phyloP scores from a whole-genome alignment of 2,888 invertebrate genomes.

The Parnassius glacialis region DNA sequence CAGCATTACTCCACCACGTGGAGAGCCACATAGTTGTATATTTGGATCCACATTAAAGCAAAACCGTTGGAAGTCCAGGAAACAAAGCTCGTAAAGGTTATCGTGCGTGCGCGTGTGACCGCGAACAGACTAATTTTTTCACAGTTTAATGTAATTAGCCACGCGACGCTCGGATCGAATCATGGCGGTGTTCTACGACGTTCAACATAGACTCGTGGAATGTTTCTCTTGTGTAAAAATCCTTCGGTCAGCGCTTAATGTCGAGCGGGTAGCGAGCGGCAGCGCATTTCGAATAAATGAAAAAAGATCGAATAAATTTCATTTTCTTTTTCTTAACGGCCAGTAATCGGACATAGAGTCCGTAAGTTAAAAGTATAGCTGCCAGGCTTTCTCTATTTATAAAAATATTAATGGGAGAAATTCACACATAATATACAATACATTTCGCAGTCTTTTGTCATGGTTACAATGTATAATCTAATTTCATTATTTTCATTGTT shows the following conservation, averaged over 20 bases:
- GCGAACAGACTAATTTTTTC: slow-evolving; percentile 64
- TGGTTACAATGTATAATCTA: too few species aligned
- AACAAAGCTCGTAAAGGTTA: slow-evolving; percentile 31
- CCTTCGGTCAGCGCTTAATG: not conserved
- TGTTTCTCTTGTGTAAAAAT: slow-evolving; percentile 25
- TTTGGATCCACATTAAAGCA: not conserved
- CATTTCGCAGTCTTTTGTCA: too few species aligned
- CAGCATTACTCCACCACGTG: too few species aligned
- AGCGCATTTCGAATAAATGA: not conserved
- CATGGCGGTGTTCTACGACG: slow-evolving; percentile 20
- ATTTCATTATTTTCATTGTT: too few species aligned
- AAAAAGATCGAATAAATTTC: too few species aligned
- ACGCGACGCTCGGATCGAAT: slow-evolving; percentile 45
- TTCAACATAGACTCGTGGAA: slow-evolving; percentile 19
- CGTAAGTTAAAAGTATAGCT: too few species aligned
- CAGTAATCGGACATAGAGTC: too few species aligned
- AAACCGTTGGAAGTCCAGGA: slow-evolving; percentile 11
- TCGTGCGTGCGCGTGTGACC: slow-evolving; percentile 46
- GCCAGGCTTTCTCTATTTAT: too few species aligned
- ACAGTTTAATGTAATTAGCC: slow-evolving; percentile 68
- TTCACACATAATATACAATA: too few species aligned
- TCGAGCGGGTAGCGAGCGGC: not conserved
- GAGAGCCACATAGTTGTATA: too few species aligned
- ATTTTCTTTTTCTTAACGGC: too few species aligned
- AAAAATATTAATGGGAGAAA: too few species aligned